Evolutionary conservation across 2,797 vertebrate species (phyloP).

Genomic region (Sebastes baramenuke): DNA sequence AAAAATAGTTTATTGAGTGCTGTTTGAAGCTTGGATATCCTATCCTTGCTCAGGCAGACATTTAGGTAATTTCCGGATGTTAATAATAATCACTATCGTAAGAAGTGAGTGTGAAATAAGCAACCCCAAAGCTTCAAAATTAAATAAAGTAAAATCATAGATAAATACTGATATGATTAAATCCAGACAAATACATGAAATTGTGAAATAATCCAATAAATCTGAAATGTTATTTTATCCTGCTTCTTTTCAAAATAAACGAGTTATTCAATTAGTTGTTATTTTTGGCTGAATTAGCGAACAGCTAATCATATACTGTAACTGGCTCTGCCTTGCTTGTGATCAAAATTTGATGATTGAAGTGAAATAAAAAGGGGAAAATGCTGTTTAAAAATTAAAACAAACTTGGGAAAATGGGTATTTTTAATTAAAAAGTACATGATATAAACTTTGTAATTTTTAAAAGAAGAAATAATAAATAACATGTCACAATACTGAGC

Average conservation of each 20-base stretch:
- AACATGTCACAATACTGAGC: not conserved
- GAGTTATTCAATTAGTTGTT: not conserved
- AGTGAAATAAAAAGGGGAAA: not conserved
- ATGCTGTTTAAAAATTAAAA: not conserved
- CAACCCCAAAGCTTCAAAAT: not conserved
- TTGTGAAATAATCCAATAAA: not conserved
- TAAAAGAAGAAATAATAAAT: not conserved
- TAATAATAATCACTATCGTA: not conserved
- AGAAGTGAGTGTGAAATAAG: not conserved
- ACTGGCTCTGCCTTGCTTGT: not conserved
- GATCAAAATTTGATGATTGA: too few relatives aligned
- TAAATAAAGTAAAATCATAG: not conserved
- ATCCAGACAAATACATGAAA: not conserved
- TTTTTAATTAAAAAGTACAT: not conserved
- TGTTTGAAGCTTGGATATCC: not conserved
- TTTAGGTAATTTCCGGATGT: not conserved
- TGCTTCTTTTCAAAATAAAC: not conserved
- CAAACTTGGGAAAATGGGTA: not conserved
- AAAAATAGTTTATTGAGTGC: slow-evolving; percentile 3
- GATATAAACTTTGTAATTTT: not conserved
- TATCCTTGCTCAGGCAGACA: slow-evolving; percentile 2
- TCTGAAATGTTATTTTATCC: not conserved
- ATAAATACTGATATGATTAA: not conserved
- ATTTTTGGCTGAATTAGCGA: not conserved
- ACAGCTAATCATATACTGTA: not conserved